Conservation (phyloP, 2,113 vertebrate genomes). For the Scytalopus superciliaris region DNA sequence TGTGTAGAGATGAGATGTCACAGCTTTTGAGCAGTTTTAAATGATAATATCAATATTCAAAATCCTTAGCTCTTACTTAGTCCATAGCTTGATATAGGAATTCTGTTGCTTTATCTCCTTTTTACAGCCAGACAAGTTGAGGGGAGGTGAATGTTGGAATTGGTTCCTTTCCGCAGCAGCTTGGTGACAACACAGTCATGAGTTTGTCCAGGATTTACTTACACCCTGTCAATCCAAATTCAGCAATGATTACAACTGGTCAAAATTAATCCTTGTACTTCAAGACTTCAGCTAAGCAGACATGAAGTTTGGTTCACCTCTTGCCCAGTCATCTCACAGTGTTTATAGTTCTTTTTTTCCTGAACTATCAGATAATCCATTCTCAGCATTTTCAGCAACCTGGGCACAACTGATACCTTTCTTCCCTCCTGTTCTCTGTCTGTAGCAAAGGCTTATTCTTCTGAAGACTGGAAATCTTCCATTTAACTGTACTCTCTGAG, state of each 20-base stretch:
- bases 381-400: background rate
- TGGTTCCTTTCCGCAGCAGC: background rate
- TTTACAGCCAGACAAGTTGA: background rate
- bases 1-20: background rate
- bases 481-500: background rate
- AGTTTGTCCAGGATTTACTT: background rate
- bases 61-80: background rate
- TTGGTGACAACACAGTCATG: background rate
- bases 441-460: background rate
- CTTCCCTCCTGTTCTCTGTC: background rate
- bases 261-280: background rate
- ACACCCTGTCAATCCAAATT: background rate
- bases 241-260: background rate
- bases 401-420: background rate
- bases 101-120: background rate
- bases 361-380: background rate
- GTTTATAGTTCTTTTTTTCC: background rate
- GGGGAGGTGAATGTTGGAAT: background rate
- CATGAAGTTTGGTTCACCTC: background rate
- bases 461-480: background rate
- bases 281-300: background rate
- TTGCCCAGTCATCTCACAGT: rapidly evolving
- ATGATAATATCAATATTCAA: background rate
- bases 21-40: background rate
- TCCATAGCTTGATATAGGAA: background rate